Evolutionary conservation across 2,888 invertebrate genomes (phyloP), one percentile per base, ranked within the genome.

Genomic region (Dryococelus australis): DNA sequence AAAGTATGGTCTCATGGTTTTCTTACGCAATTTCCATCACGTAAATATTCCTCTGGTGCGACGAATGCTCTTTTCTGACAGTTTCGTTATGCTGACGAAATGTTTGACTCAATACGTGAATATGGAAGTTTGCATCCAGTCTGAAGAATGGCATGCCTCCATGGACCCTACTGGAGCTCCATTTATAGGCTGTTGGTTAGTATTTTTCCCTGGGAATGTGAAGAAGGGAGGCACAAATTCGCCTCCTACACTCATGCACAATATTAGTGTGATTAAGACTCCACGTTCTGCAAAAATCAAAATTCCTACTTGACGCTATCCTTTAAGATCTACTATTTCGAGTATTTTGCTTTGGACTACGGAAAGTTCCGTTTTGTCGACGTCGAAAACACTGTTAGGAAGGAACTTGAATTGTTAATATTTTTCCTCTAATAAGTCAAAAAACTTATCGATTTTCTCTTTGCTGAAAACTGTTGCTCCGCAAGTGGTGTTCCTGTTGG

Each of bases 341-440:
- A 81, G 87, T 8, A 86, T 83, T 86, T 87, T 86, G 78, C 87
- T 86, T 86, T 87, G 85, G 27, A 83, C 86, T 43, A 86, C 79
- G 5, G 86, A 43, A 26, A 86, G 35, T n/a, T 86, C 85, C 13
- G 87, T 87, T 86, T 86, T 83, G 65, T 87, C 87, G 9, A 87
- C 85, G 47, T 79, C 86, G n/a, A 43, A 87, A 20, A 86, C 51
- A 0, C 87, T 80, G n/a, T 87, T 80, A 8, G 86, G n/a, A 51
- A 35, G 28, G 24, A 78, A 87, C 24, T 85, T 85, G 79, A 43
- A 47, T 20, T 85, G 28, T 8, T 47, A 43, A 43, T 51, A 87
- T 13, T 16, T 47, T 43, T 43, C 51, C n/a, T 43, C 87, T 43
- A 85, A 47, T n/a, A 79, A 27, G 80, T 87, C 53, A 43, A 87